A percentile compares a stretch with the other conserved stretches of the same genome.
Conservation (phyloP, 2,113 vertebrate genomes). For the Cepphus grylle region DNA sequence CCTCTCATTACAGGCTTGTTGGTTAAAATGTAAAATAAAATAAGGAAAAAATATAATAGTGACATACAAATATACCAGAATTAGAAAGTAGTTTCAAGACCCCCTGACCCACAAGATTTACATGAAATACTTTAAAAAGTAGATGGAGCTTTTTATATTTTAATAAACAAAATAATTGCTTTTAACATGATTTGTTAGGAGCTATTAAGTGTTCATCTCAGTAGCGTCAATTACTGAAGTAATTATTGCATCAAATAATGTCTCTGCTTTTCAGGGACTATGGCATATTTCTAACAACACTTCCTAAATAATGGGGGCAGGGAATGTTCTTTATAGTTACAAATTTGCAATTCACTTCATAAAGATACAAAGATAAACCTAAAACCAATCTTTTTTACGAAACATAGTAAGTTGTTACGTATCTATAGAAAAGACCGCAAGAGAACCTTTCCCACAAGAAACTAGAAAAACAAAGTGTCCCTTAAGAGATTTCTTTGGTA, state of each 20-base stretch:
- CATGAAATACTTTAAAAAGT: background rate
- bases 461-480: background rate
- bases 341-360: background rate
- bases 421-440: background rate
- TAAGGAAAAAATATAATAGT: background rate
- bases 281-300: background rate
- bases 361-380: background rate
- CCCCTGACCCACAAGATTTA: background rate
- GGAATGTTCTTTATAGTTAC: background rate
- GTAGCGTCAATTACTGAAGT: background rate
- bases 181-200: background rate
- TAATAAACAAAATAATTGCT: background rate
- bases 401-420: background rate
- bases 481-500: background rate
- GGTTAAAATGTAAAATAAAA: background rate
- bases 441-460: background rate
- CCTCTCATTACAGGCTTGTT: background rate
- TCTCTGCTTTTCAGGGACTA: background rate
- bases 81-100: background rate
- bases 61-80: background rate
- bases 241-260: slow-evolving; percentile 1
- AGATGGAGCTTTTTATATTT: background rate
- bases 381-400: background rate
- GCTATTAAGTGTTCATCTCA: background rate
- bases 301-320: background rate